phyloP scores from a whole-genome alignment of 30 jellyfish, hydroid and myxozoan genomes.

The Hydra vulgaris region DNA sequence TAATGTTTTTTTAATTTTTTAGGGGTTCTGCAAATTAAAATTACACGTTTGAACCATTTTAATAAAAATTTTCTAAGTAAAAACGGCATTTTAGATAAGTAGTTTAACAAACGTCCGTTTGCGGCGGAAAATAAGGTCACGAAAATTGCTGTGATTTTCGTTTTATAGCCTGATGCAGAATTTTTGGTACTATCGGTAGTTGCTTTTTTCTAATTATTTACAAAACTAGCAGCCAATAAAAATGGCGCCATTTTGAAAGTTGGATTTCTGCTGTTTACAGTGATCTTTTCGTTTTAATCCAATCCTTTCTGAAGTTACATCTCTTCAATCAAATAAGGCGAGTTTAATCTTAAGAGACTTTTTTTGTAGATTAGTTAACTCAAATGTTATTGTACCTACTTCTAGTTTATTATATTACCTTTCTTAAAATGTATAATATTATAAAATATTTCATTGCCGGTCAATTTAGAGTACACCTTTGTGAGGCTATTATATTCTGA shows the following conservation, averaged over 20 bases:
- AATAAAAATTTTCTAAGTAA: no score
- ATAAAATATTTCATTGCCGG: no score
- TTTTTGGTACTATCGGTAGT: background rate
- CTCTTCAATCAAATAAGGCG: background rate
- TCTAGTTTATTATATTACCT: background rate
- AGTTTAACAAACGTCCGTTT: background rate
- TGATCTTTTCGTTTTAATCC: background rate
- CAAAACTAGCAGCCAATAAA: background rate
- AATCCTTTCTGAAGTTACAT: background rate
- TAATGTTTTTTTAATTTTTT: no score
- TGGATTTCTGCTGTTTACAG: background rate
- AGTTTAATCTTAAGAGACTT: background rate
- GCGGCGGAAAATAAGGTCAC: background rate
- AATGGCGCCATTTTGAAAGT: background rate
- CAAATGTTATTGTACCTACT: background rate
- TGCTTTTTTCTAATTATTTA: background rate
- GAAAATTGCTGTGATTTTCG: background rate
- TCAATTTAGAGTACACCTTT: no score
- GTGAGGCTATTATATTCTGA: no score
- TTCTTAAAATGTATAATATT: no score
- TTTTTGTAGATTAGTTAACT: background rate
- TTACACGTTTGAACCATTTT: no score
- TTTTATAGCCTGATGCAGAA: background rate
- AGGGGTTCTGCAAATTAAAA: no score
- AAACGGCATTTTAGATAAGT: no score